A percentile compares a stretch with the other conserved stretches of the same genome.
phyloP scores from a whole-genome alignment of 2,888 invertebrate species.

The Lycaena phlaeas region DNA sequence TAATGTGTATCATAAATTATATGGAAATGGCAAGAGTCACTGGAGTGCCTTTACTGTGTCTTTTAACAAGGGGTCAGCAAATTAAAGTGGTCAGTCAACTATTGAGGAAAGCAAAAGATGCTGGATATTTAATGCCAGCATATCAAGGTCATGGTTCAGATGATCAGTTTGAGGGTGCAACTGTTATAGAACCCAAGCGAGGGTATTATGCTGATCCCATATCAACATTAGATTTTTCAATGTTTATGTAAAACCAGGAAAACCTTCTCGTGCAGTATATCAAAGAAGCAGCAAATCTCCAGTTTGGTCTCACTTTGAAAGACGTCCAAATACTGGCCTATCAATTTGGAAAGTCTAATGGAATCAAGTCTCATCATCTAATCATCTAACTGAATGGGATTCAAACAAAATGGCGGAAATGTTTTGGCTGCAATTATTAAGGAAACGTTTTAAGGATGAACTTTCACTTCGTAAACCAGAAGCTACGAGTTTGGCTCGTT shows the following conservation, averaged over 20 bases:
- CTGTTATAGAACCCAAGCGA: constrained; percentile 96
- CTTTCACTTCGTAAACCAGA: no score
- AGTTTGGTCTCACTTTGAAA: no score
- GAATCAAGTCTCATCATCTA: no score
- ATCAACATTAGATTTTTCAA: constrained; percentile 94
- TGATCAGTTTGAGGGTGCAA: constrained; percentile 99
- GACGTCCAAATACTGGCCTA: no score
- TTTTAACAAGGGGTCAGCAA: constrained; percentile 97
- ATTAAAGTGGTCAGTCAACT: constrained; percentile 98
- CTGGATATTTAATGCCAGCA: constrained; percentile 93
- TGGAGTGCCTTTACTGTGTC: constrained; percentile 93
- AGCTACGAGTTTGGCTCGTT: no score
- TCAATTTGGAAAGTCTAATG: no score
- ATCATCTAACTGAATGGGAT: constrained; percentile 19
- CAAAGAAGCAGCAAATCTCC: no score
- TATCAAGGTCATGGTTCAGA: constrained; percentile 85
- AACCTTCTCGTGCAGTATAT: no score
- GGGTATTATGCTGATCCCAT: constrained; percentile 99
- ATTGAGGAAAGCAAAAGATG: constrained; percentile 87
- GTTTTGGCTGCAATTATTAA: no score
- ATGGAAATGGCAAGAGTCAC: constrained; percentile 99
- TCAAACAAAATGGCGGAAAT: constrained; percentile 14
- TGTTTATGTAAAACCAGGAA: constrained; percentile 25
- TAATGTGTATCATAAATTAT: constrained; percentile 99
- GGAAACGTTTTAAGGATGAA: no score